Conservation (phyloP, 2,113 vertebrate genomes). For the Lagopus muta region DNA sequence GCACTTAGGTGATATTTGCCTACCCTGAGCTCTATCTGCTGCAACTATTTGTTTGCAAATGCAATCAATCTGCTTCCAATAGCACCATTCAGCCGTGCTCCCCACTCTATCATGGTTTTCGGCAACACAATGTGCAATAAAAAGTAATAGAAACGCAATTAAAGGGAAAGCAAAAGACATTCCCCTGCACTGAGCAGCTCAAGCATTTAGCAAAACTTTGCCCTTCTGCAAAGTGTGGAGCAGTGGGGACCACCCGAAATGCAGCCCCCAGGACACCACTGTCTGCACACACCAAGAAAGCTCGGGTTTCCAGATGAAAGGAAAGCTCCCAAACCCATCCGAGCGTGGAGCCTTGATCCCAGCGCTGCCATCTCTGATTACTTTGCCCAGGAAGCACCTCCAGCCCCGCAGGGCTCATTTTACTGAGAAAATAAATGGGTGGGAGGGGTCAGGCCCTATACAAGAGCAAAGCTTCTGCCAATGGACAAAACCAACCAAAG, state of each 20-base stretch:
- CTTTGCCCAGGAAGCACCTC: background rate
- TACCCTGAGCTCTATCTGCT: background rate
- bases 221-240: too few species aligned
- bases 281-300: background rate
- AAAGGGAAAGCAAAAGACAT: background rate
- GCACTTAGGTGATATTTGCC: background rate
- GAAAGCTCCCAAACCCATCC: background rate
- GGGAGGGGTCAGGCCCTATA: background rate
- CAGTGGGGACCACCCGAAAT: background rate
- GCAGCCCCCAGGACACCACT: background rate
- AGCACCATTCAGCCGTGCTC: background rate
- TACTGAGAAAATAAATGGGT: background rate
- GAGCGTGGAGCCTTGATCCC: background rate
- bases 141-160: background rate
- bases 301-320: constrained; percentile 5
- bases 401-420: background rate
- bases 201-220: background rate
- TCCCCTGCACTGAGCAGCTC: rapidly evolving
- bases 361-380: background rate
- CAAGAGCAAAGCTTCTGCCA: background rate
- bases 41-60: background rate
- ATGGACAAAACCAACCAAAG: rapidly evolving
- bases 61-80: background rate
- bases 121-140: background rate
- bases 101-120: background rate